Conservation (phyloP, 2,888 invertebrate genomes). For the Polymixis lichenea region DNA sequence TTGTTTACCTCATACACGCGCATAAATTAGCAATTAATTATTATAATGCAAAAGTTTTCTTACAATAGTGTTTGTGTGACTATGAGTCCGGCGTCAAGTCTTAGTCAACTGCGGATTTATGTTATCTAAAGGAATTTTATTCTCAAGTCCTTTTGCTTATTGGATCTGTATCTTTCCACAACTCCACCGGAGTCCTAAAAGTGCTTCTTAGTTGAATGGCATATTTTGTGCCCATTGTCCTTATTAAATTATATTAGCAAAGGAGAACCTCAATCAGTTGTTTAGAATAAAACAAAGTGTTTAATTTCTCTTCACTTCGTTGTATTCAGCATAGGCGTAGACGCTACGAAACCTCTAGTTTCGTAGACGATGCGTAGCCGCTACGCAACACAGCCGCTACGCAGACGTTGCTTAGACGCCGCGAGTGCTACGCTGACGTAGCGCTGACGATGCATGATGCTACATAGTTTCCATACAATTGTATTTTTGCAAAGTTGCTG, state of each 20-base stretch:
- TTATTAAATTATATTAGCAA: neutral
- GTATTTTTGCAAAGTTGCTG: neutral
- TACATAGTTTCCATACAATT: neutral
- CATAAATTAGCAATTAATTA: constrained; percentile 80
- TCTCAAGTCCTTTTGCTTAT: neutral
- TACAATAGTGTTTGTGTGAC: constrained; percentile 2
- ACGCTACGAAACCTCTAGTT: neutral
- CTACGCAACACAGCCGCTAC: constrained; percentile 17
- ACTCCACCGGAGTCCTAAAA: neutral
- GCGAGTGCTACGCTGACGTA: constrained; percentile 15
- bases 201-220: neutral
- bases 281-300: neutral
- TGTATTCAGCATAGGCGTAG: neutral
- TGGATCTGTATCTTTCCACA: neutral
- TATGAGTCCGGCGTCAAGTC: neutral
- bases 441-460: neutral
- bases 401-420: neutral
- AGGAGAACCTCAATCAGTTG: neutral
- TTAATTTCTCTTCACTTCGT: neutral
- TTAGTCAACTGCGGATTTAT: constrained; percentile 12
- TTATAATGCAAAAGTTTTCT: constrained; percentile 70
- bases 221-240: neutral
- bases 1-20: constrained; percentile 73
- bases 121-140: constrained; percentile 17
- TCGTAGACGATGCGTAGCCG: constrained; percentile 6